phyloP scores from a whole-genome alignment of 1,140 invertebrate species.

The Aricia agestis region DNA sequence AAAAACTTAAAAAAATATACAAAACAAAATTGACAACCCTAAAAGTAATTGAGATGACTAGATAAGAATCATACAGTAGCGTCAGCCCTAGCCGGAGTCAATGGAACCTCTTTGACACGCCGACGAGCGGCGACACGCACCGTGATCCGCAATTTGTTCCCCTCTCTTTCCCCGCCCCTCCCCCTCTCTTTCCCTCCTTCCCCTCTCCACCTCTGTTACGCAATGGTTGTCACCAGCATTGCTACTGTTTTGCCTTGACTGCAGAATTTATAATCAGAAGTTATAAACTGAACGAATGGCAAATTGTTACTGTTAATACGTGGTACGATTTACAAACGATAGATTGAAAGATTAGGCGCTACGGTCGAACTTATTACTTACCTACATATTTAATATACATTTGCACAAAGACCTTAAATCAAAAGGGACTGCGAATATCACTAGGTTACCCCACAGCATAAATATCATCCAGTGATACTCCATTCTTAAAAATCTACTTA shows the following conservation, averaged over 20 bases:
- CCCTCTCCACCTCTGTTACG: slow-evolving; percentile 41
- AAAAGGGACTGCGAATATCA: no score
- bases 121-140: slow-evolving; percentile 62
- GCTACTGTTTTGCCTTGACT: neutral
- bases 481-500: no score
- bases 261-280: slow-evolving; percentile 2
- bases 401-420: no score
- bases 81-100: slow-evolving; percentile 41
- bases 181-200: neutral
- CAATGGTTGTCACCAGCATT: slow-evolving; percentile 56
- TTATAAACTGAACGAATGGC: slow-evolving; percentile 4
- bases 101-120: slow-evolving; percentile 53
- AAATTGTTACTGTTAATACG: neutral
- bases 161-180: neutral
- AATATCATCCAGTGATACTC: no score
- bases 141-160: slow-evolving; percentile 53
- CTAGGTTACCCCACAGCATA: no score
- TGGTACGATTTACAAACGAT: no score
- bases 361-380: no score
- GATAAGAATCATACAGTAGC: slow-evolving; percentile 20
- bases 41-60: slow-evolving; percentile 18
- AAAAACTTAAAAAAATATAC: neutral
- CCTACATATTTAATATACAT: no score
- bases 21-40: neutral
- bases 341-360: no score